A percentile compares a stretch with the other conserved stretches of the same genome.
These are phyloP conservation scores for Andrena bucephala DNA, from an alignment of 2,888 invertebrate genomes.

Conservation along the genomic window DNA sequence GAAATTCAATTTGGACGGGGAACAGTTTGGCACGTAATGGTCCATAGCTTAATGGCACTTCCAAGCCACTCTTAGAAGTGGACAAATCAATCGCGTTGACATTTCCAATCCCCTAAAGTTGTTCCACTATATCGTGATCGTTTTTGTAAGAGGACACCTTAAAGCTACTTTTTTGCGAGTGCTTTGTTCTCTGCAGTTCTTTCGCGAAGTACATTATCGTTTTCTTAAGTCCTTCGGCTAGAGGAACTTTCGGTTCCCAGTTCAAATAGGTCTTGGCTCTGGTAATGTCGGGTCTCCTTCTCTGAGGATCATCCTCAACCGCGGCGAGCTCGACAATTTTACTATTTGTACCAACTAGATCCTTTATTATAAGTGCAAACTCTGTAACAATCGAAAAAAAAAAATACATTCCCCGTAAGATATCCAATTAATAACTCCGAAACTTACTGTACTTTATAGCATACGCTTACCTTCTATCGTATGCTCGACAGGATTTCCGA, in stretches of 20 bases:
- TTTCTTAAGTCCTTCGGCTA: slow-evolving; percentile 94
- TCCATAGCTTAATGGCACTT: slow-evolving; percentile 72
- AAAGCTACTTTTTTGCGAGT: slow-evolving; percentile 86
- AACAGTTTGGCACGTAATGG: slow-evolving; percentile 76
- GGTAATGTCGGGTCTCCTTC: slow-evolving; percentile 96
- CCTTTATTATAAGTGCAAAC: slow-evolving; percentile 94
- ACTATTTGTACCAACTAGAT: slow-evolving; percentile 94
- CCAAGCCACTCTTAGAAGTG: slow-evolving; percentile 62
- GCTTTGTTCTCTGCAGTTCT: slow-evolving; percentile 90
- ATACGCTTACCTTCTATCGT: slow-evolving; percentile 91
- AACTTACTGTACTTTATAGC: background rate
- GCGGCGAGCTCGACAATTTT: slow-evolving; percentile 93
- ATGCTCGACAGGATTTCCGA: slow-evolving; percentile 99
- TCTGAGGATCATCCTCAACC: slow-evolving; percentile 98
- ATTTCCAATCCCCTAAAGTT: slow-evolving; percentile 68
- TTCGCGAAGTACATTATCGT: slow-evolving; percentile 97
- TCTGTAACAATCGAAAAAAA: slow-evolving; percentile 86
- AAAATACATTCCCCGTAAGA: background rate
- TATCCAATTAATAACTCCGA: background rate
- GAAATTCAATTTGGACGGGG: slow-evolving; percentile 73
- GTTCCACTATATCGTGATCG: slow-evolving; percentile 82
- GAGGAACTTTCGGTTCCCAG: slow-evolving; percentile 96
- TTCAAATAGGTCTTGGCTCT: slow-evolving; percentile 93
- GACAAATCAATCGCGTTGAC: slow-evolving; percentile 52
- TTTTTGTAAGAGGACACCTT: slow-evolving; percentile 77